These are phyloP conservation scores for Ammodytes marinus DNA, from an alignment of 2,113 vertebrate genomes.

Conservation along the genomic window DNA sequence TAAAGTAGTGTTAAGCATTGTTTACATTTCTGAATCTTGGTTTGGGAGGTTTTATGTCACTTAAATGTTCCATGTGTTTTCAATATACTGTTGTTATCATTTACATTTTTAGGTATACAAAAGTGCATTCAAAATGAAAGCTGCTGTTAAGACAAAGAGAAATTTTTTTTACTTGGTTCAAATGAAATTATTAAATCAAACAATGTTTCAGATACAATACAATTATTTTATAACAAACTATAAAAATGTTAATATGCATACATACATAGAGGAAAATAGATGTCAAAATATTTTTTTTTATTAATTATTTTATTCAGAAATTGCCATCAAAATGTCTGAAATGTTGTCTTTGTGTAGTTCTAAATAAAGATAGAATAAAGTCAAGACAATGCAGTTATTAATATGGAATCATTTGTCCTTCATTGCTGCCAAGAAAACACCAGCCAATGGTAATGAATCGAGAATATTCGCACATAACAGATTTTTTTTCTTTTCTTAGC, in stretches of 20 bases:
- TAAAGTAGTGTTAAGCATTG: not conserved
- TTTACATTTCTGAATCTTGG: not conserved
- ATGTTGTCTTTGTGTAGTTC: not conserved
- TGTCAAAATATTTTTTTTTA: not conserved
- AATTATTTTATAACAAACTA: not conserved
- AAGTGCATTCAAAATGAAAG: not conserved
- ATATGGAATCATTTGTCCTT: constrained; percentile 19
- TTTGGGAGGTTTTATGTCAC: too few species aligned
- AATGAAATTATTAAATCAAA: not conserved
- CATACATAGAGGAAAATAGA: not conserved
- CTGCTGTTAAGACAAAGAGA: not conserved
- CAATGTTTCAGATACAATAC: not conserved
- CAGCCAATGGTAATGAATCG: constrained; percentile 55
- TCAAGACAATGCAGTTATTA: not conserved
- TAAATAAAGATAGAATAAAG: not conserved
- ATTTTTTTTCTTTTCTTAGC: constrained; percentile 34
- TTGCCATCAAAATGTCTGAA: not conserved
- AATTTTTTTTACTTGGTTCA: not conserved
- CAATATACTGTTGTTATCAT: not conserved
- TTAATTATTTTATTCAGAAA: not conserved
- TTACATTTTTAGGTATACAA: not conserved
- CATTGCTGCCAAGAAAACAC: constrained; percentile 46
- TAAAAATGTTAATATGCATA: not conserved
- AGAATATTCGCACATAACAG: constrained; percentile 67
- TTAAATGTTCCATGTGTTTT: not conserved